Conservation (phyloP, 2,888 invertebrate genomes). For the Caenorhabditis macrosperma region DNA sequence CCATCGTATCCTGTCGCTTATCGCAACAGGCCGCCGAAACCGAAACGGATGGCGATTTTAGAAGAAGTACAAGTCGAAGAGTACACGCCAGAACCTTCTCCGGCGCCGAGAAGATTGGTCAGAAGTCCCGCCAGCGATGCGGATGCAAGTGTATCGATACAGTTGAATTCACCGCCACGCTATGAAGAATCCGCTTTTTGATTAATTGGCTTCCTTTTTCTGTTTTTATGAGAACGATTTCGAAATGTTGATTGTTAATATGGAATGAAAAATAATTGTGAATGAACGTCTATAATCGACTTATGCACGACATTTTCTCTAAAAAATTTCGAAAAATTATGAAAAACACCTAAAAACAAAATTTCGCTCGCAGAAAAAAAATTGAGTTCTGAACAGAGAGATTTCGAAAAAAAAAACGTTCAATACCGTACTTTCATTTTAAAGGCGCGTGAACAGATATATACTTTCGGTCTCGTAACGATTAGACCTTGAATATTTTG, state of each 20-base stretch:
- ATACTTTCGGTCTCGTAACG: neutral
- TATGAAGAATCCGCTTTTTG: constrained; percentile 46
- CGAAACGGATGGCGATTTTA: constrained; percentile 41
- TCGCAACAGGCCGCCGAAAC: constrained; percentile 50
- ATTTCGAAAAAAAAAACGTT: neutral
- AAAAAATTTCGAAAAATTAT: too few species aligned
- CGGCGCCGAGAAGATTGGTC: constrained; percentile 49
- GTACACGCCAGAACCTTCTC: constrained; percentile 58
- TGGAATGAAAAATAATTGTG: too few species aligned
- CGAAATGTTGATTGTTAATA: constrained; percentile 5
- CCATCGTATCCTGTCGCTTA: constrained; percentile 54
- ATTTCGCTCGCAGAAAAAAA: too few species aligned
- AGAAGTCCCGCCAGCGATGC: constrained; percentile 10
- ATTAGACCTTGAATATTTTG: neutral
- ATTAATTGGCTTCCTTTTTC: neutral
- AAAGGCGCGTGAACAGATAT: neutral
- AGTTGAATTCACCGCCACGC: constrained; percentile 13
- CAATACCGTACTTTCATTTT: neutral
- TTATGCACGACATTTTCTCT: too few species aligned
- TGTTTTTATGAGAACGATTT: neutral
- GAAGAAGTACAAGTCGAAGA: constrained; percentile 51
- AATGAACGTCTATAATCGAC: too few species aligned
- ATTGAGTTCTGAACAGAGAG: too few species aligned
- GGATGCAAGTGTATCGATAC: constrained; percentile 13
- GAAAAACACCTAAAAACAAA: too few species aligned